These are phyloP conservation scores for Syngnathus rostellatus DNA, from an alignment of 2,797 vertebrate genomes.

Conservation along the genomic window DNA sequence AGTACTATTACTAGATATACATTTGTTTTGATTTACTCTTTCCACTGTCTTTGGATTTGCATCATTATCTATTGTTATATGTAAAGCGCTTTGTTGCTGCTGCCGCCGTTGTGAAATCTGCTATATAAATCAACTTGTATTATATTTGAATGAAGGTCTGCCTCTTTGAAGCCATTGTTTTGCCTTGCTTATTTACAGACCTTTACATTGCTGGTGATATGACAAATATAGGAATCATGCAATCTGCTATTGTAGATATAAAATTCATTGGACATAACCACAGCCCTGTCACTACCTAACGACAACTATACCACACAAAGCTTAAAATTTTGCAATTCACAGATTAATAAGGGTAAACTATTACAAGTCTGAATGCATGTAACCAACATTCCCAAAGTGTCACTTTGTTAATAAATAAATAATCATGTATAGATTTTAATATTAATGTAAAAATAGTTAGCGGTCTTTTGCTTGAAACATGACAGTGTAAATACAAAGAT, in stretches of 20 bases:
- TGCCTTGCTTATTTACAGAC: neutral
- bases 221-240: neutral
- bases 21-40: too few relatives aligned
- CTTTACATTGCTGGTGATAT: neutral
- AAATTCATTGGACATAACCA: neutral
- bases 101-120: too few relatives aligned
- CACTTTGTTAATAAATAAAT: neutral
- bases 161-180: neutral
- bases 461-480: neutral
- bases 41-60: too few relatives aligned
- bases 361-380: neutral
- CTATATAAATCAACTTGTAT: too few relatives aligned
- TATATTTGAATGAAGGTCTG: neutral
- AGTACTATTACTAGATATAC: too few relatives aligned
- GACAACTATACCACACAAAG: neutral
- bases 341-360: neutral
- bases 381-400: neutral
- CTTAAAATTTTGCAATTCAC: neutral
- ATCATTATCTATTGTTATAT: too few relatives aligned
- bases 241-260: neutral
- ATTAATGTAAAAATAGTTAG: too few relatives aligned
- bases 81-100: too few relatives aligned
- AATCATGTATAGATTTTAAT: too few relatives aligned
- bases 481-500: neutral
- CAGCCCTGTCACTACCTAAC: neutral